Evolutionary conservation across 2,888 invertebrate genomes (phyloP).

Genomic region (Limnephilus auricula): DNA sequence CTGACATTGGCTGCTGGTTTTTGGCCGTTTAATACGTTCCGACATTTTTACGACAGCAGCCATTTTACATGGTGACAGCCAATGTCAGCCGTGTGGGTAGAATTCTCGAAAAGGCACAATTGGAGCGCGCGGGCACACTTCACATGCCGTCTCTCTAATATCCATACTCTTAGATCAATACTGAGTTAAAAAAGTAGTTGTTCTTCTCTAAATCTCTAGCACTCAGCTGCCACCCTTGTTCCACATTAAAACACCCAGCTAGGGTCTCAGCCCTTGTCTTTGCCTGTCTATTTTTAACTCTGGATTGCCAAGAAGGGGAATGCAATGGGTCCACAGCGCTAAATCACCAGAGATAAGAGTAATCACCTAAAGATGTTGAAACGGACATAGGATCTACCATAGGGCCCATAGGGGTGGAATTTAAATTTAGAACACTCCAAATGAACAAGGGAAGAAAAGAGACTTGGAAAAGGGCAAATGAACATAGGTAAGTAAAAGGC

Average conservation of each 20-base stretch:
- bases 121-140: too few relatives aligned
- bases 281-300: slow-evolving; percentile 37
- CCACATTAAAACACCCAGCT: background rate
- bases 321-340: background rate
- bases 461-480: background rate
- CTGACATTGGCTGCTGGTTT: too few relatives aligned
- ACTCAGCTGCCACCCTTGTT: background rate
- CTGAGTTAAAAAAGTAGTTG: slow-evolving; percentile 16
- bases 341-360: slow-evolving; percentile 57
- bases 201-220: background rate
- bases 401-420: slow-evolving; percentile 29
- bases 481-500: background rate
- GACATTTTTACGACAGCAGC: too few relatives aligned
- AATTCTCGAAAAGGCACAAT: too few relatives aligned
- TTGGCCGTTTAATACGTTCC: too few relatives aligned
- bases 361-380: slow-evolving; percentile 33
- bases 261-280: background rate
- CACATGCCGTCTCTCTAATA: too few relatives aligned
- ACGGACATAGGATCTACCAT: slow-evolving; percentile 40
- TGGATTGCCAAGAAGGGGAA: background rate
- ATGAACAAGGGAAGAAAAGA: background rate
- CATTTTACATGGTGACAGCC: too few relatives aligned
- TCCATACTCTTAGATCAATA: too few relatives aligned
- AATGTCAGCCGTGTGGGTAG: too few relatives aligned
- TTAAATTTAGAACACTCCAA: slow-evolving; percentile 32